A percentile compares a stretch with the other conserved stretches of the same genome.
phyloP scores from a whole-genome alignment of 2,888 invertebrate species.

The Plutella xylostella region DNA sequence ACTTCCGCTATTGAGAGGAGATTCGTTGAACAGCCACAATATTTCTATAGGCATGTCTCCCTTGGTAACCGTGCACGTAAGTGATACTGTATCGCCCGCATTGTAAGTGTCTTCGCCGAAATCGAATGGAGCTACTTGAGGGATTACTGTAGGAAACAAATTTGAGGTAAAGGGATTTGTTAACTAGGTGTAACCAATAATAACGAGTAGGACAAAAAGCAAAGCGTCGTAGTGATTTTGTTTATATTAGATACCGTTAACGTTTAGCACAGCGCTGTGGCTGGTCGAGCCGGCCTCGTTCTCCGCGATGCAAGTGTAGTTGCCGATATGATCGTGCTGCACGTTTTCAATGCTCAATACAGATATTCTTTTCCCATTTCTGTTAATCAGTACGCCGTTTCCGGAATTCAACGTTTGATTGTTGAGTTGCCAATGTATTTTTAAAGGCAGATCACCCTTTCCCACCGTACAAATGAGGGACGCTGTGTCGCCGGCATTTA shows the following conservation, averaged over 20 bases:
- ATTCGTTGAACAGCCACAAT: constrained; percentile 68
- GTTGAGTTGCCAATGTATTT: constrained; percentile 79
- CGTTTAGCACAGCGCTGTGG: constrained; percentile 74
- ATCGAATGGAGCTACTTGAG: constrained; percentile 72
- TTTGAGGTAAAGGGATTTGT: background rate
- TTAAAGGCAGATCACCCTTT: constrained; percentile 78
- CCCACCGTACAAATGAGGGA: constrained; percentile 77
- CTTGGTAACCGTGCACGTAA: constrained; percentile 74
- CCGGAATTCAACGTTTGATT: constrained; percentile 58
- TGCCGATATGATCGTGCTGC: constrained; percentile 70
- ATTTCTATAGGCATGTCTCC: constrained; percentile 79
- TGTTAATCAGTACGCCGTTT: constrained; percentile 70
- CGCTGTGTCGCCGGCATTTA: constrained; percentile 79
- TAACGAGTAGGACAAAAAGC: constrained; percentile 13
- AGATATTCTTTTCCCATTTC: constrained; percentile 74
- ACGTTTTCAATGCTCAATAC: constrained; percentile 75
- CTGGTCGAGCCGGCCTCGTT: constrained; percentile 75
- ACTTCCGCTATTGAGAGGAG: constrained; percentile 35
- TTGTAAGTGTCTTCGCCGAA: constrained; percentile 73
- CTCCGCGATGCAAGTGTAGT: constrained; percentile 73
- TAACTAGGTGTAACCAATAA: constrained; percentile 2
- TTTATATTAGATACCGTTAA: constrained; percentile 69
- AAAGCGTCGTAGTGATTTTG: constrained; percentile 6
- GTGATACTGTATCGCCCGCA: constrained; percentile 72
- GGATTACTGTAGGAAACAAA: constrained; percentile 49